Percentiles rank a stretch among this genome's conserved stretches.
Conservation (phyloP, 2,888 invertebrate genomes). For the Chalcosyrphus nemorum region DNA sequence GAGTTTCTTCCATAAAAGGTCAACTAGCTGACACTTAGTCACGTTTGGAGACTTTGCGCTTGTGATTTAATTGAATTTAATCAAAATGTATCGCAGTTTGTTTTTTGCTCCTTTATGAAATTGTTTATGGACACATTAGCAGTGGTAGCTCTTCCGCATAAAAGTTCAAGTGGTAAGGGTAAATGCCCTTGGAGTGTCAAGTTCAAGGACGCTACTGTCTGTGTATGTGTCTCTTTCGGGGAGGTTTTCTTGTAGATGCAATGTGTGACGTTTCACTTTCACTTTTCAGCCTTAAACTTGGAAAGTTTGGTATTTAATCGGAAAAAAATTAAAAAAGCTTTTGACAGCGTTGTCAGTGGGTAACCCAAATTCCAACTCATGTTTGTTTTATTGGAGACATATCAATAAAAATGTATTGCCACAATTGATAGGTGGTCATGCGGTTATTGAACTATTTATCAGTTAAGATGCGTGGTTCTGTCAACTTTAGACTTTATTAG, state of each 20-base stretch:
- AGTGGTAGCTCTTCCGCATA: conserved; percentile 4
- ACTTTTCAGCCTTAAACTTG: conserved; percentile 15
- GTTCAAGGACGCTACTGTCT: conserved; percentile 41
- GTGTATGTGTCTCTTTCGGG: neutral
- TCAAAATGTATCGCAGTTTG: conserved; percentile 22
- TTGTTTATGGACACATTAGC: neutral
- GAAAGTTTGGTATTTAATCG: conserved; percentile 13
- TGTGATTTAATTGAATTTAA: conserved; percentile 33
- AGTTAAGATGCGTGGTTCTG: neutral
- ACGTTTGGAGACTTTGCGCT: conserved; percentile 37
- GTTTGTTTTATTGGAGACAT: neutral
- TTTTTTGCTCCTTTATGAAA: conserved; percentile 5
- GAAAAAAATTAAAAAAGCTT: neutral
- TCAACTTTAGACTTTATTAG: neutral
- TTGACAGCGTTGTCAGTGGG: neutral
- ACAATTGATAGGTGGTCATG: neutral
- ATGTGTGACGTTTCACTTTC: conserved; percentile 38
- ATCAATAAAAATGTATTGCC: neutral
- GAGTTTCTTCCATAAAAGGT: conserved; percentile 2
- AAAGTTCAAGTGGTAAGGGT: conserved; percentile 3
- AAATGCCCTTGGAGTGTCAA: conserved; percentile 50
- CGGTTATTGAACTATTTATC: conserved; percentile 24
- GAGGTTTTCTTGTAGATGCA: neutral
- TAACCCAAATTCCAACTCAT: neutral
- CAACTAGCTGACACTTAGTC: conserved; percentile 29